A percentile compares a stretch with the other conserved stretches of the same genome.
Evolutionary conservation across 2,113 vertebrate genomes (phyloP).

Genomic region (Merops nubicus): DNA sequence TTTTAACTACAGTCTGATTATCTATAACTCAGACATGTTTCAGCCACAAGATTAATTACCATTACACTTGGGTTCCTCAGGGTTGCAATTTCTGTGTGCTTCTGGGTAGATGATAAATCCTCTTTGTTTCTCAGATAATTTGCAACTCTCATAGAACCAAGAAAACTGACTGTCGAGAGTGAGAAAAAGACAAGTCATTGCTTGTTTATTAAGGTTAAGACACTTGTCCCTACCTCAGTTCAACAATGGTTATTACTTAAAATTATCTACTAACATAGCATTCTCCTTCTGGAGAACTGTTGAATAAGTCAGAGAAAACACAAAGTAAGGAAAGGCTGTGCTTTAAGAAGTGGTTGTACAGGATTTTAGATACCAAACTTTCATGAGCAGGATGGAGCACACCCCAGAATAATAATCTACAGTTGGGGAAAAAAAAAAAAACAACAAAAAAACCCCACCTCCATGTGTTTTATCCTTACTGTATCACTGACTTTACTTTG

Average conservation of each 20-base stretch:
- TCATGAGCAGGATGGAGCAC: background rate
- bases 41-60: background rate
- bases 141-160: background rate
- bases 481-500: background rate
- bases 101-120: background rate
- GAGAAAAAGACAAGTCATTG: background rate
- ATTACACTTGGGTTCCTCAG: background rate
- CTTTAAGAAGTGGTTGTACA: background rate
- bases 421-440: no score
- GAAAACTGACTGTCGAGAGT: background rate
- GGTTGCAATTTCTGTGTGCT: background rate
- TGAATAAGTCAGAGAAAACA: background rate
- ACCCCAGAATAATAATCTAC: background rate
- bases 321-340: background rate
- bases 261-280: background rate
- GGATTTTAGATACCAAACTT: background rate
- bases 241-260: background rate
- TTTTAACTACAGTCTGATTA: background rate
- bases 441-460: accelerated
- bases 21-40: background rate
- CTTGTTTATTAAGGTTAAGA: background rate
- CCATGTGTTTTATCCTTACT: background rate
- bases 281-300: background rate
- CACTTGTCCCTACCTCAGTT: background rate
- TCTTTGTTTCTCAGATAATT: background rate